These are phyloP conservation scores for Virgularia gustaviana DNA, from an alignment of 92 coral and sea anemone species.

Conservation along the genomic window DNA sequence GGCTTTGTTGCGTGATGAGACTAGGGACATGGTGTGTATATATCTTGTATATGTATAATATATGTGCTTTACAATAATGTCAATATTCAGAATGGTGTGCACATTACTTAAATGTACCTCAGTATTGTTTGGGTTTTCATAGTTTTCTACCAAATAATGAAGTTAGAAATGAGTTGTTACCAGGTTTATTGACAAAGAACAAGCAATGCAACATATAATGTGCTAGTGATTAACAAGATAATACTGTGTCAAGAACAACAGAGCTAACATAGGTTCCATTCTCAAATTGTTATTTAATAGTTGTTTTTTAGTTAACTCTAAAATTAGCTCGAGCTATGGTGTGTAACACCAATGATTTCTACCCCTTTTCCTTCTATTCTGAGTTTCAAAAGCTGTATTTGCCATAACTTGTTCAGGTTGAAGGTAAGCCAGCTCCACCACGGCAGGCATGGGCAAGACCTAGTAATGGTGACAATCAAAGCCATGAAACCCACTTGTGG, in stretches of 20 bases:
- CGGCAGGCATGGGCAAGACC: slow-evolving; percentile 77
- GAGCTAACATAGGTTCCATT: too few relatives aligned
- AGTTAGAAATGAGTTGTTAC: too few relatives aligned
- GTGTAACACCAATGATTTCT: not conserved
- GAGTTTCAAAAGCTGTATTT: not conserved
- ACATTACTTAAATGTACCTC: too few relatives aligned
- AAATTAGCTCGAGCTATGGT: not conserved
- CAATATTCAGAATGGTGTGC: not conserved
- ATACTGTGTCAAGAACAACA: too few relatives aligned
- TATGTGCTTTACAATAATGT: not conserved
- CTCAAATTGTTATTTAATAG: too few relatives aligned
- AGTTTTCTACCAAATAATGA: too few relatives aligned
- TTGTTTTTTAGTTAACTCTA: too few relatives aligned
- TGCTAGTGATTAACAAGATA: too few relatives aligned
- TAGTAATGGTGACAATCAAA: slow-evolving; percentile 35
- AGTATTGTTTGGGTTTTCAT: too few relatives aligned
- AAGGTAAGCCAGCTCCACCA: slow-evolving; percentile 34
- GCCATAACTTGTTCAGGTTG: not conserved
- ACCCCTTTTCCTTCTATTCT: not conserved
- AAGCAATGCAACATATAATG: too few relatives aligned
- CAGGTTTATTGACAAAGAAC: too few relatives aligned
- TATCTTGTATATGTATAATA: not conserved
- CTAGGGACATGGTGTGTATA: slow-evolving; percentile 1
- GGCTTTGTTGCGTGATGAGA: slow-evolving; percentile 7
- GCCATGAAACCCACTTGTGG: slow-evolving; percentile 52